Base-by-base conservation (phyloP, 2,797 vertebrate species). In the Nyctalus aviator region DNA sequence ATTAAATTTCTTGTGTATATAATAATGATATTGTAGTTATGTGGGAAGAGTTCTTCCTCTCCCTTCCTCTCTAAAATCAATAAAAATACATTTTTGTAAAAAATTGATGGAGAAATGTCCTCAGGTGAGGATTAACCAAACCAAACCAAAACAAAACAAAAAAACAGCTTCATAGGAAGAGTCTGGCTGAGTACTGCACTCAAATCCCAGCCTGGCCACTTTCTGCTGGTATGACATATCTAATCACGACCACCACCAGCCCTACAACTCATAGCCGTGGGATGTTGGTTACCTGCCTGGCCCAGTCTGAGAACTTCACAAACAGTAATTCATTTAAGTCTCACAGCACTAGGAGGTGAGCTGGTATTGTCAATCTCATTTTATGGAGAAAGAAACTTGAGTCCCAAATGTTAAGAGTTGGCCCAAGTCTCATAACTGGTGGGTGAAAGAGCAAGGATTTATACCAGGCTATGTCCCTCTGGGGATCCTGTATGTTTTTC, bases 251-350 rank as follows among this genome's bases (percentile, higher is more conserved):
- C 2, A 8, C 13, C 10, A 5, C 32, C 12, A 2, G n/a, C 8
- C 6, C 72, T 23, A 5, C 10, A 30, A 6, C 41, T 6, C 5
- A 5, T 18, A 9, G 10, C 55, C 75, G 0, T 4, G 55, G 48
- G 6, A 9, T 0, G 2, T 37, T 21, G 5, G 25, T 11, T 48
- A 0, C 3, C 18, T 5, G 27, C 21, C 75, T 59, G 78, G 14
- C 5, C 23, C 35, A 41, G 25, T 62, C 64, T 27, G 18, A 44
- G 21, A 73, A n/a, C 1, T 30, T 44, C 48, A 48, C 8, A 12
- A 21, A 17, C 7, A 4, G 11, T 17, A 46, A 69, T 32, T 46
- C 27, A 17, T 25, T 71, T 20, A 35, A 55, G 62, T 88, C 50
- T 72, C 25, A 21, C 0, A 25, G 11, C 66, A 32, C 41, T 50